Percentiles rank a stretch among this genome's conserved stretches.
phyloP scores from a whole-genome alignment of 2,113 vertebrate species.

The Cyprinodon tularosa region DNA sequence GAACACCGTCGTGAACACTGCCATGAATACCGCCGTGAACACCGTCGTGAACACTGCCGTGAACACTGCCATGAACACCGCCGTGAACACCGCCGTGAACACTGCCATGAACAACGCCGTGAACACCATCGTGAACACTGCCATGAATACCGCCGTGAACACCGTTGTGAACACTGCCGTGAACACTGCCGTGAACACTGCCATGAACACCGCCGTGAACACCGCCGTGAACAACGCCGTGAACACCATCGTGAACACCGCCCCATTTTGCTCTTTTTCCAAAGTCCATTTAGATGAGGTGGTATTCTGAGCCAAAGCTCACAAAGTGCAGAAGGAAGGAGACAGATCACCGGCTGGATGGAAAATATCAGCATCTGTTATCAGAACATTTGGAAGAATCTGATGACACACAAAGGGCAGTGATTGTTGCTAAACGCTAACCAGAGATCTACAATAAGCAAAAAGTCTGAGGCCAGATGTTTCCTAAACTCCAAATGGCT shows the following conservation, averaged over 20 bases:
- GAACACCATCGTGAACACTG: too few species aligned
- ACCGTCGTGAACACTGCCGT: too few species aligned
- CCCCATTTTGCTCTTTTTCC: constrained; percentile 62
- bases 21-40: too few species aligned
- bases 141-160: too few species aligned
- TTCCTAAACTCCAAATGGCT: constrained; percentile 2
- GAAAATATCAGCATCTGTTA: constrained; percentile 18
- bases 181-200: too few species aligned
- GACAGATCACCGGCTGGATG: constrained; percentile 33
- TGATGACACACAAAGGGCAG: constrained; percentile 20
- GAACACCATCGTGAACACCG: constrained; percentile 43
- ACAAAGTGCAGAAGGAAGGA: constrained; percentile 52
- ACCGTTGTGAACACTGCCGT: too few species aligned
- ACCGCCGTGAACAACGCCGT: too few species aligned
- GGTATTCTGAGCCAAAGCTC: constrained; percentile 53
- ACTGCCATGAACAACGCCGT: too few species aligned
- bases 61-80: too few species aligned
- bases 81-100: too few species aligned
- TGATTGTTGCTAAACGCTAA: not conserved
- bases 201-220: too few species aligned
- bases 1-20: too few species aligned
- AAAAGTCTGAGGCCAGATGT: not conserved
- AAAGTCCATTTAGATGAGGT: constrained; percentile 69
- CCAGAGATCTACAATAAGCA: not conserved
- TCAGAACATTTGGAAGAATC: constrained; percentile 28